These are phyloP conservation scores for Phrynosoma platyrhinos DNA, from an alignment of 2,113 vertebrate genomes.

Conservation along the genomic window DNA sequence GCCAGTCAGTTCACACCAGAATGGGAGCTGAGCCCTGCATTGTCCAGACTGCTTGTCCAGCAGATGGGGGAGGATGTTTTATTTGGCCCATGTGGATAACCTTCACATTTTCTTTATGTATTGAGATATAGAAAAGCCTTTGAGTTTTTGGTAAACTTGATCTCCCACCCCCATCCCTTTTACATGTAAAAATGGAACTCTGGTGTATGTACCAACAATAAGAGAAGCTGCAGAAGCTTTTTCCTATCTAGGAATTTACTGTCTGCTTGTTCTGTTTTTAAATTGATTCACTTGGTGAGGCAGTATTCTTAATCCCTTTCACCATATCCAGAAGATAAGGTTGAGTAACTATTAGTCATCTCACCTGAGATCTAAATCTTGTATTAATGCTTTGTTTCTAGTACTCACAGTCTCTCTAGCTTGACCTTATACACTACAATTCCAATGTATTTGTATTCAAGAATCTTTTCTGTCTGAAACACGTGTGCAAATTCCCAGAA, in stretches of 20 bases:
- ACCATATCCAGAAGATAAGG: background rate
- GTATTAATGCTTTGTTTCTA: background rate
- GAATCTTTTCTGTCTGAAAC: background rate
- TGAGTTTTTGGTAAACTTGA: background rate
- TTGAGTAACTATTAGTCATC: background rate
- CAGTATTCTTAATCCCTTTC: background rate
- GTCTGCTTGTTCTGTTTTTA: background rate
- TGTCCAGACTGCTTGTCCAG: too few relatives aligned
- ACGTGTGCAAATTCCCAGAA: background rate
- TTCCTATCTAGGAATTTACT: background rate
- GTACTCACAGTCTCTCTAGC: background rate
- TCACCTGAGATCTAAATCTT: slow-evolving; percentile 3
- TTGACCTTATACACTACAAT: background rate
- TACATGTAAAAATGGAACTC: background rate
- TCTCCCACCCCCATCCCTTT: background rate
- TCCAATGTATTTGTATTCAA: background rate
- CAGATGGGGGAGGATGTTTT: too few relatives aligned
- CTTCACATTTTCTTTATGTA: background rate
- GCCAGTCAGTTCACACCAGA: too few relatives aligned
- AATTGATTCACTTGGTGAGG: background rate
- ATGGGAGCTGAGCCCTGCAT: too few relatives aligned
- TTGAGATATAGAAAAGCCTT: background rate
- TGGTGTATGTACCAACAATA: background rate
- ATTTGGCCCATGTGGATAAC: background rate
- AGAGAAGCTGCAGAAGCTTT: background rate